These are phyloP conservation scores for Harpalus rubripes DNA, from an alignment of 2,888 invertebrate genomes.

Conservation along the genomic window DNA sequence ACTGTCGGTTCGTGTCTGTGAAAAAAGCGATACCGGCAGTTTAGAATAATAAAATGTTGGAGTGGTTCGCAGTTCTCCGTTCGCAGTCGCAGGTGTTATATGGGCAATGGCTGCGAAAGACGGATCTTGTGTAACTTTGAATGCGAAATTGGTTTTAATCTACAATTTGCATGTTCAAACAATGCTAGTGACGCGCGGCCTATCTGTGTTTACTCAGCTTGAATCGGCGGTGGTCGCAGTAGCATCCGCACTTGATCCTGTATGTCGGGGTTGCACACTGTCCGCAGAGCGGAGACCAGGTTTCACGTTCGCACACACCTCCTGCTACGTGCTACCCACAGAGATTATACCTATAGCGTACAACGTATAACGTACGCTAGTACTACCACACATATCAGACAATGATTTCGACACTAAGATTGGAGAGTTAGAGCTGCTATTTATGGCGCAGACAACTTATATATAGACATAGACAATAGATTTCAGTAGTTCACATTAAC, in stretches of 20 bases:
- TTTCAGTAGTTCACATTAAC: too few species aligned
- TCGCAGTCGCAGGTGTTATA: constrained; percentile 12
- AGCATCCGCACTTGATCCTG: constrained; percentile 68
- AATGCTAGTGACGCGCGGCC: constrained; percentile 74
- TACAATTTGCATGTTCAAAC: constrained; percentile 77
- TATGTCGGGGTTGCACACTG: constrained; percentile 51
- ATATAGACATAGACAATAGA: too few species aligned
- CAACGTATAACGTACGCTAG: not conserved
- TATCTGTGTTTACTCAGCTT: constrained; percentile 78
- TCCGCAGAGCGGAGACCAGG: not conserved
- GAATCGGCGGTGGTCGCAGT: constrained; percentile 71
- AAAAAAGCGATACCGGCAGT: not conserved
- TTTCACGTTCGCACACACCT: constrained; percentile 37
- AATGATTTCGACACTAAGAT: not conserved
- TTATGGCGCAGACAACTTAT: too few species aligned
- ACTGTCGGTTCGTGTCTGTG: constrained; percentile 36
- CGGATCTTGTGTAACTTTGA: constrained; percentile 74
- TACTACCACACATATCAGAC: not conserved
- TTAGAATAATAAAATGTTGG: constrained; percentile 17
- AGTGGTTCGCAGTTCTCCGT: not conserved
- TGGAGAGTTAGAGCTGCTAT: not conserved
- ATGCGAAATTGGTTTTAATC: constrained; percentile 77
- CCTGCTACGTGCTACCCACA: constrained; percentile 11
- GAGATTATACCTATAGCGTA: not conserved
- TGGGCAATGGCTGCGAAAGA: constrained; percentile 69